phyloP scores from a whole-genome alignment of 2,888 invertebrate species.

The Platycheirus rosarum region DNA sequence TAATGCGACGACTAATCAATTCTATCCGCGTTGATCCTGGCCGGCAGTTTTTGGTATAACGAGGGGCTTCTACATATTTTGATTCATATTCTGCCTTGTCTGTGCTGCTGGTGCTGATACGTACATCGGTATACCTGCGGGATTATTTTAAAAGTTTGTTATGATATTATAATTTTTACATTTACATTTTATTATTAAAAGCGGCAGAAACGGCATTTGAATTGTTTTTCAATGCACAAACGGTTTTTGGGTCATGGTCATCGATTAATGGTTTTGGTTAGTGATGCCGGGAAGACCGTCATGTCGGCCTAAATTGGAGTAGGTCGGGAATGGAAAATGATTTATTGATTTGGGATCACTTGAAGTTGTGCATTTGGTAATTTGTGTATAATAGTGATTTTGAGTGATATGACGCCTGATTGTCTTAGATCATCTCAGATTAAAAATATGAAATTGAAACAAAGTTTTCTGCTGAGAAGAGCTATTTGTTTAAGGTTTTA shows the following conservation, averaged over 20 bases:
- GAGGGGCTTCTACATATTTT: background rate
- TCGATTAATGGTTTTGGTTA: constrained; percentile 53
- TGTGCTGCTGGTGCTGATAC: background rate
- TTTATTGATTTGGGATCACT: background rate
- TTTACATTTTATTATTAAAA: constrained; percentile 59
- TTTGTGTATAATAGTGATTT: no score
- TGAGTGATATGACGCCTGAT: no score
- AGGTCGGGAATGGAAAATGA: constrained; percentile 51
- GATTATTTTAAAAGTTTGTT: constrained; percentile 57
- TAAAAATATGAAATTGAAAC: no score
- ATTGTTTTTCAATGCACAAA: constrained; percentile 40
- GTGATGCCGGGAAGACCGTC: background rate
- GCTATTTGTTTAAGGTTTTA: no score
- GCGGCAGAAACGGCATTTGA: constrained; percentile 49
- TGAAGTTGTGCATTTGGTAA: no score
- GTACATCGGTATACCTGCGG: no score
- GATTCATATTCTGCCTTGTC: background rate
- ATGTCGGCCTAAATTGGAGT: constrained; percentile 43
- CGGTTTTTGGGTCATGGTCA: constrained; percentile 69
- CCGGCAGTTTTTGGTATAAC: constrained; percentile 18
- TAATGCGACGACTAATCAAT: constrained; percentile 71
- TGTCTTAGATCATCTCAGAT: no score
- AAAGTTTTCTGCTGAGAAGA: no score
- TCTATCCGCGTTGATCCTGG: constrained; percentile 72
- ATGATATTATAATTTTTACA: constrained; percentile 70